A percentile compares a stretch with the other conserved stretches of the same genome.
These are phyloP conservation scores for Axinella damicornis DNA, from an alignment of 37 sponge, comb jelly and placozoan species.

Conservation along the genomic window DNA sequence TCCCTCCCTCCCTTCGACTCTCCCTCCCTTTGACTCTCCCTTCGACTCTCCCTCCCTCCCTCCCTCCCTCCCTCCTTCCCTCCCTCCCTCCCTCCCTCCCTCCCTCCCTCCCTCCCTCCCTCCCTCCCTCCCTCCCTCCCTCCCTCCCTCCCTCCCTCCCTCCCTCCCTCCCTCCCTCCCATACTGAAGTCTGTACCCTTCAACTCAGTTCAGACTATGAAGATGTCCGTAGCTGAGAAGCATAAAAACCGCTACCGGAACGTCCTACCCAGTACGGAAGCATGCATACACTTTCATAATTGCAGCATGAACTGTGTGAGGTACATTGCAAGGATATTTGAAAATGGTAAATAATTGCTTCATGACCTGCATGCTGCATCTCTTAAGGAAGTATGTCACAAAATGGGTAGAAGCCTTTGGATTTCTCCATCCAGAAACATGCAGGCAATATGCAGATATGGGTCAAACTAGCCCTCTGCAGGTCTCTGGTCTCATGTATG, in stretches of 20 bases:
- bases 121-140: background rate
- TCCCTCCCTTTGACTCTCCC: constrained; percentile 13
- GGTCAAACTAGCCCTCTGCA: too few relatives aligned
- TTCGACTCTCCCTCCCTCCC: constrained; percentile 11
- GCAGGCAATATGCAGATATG: too few relatives aligned
- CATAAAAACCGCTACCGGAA: constrained; percentile 74
- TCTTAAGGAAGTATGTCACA: too few relatives aligned
- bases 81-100: background rate
- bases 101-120: background rate
- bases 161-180: background rate
- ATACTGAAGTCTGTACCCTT: constrained; percentile 51
- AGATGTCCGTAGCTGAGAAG: constrained; percentile 39
- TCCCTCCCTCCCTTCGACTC: constrained; percentile 37
- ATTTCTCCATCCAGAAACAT: too few relatives aligned
- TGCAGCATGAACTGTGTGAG: constrained; percentile 9
- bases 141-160: background rate
- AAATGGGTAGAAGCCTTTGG: too few relatives aligned
- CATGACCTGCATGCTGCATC: too few relatives aligned
- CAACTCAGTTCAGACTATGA: background rate
- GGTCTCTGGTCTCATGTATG: too few relatives aligned
- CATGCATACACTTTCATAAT: too few relatives aligned
- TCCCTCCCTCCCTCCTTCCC: background rate
- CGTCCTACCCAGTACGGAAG: constrained; percentile 67
- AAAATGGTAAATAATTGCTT: too few relatives aligned
- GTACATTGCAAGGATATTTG: too few relatives aligned